Base-by-base conservation (phyloP, 2,113 vertebrate species). In the Tetraodon nigroviridis region DNA sequence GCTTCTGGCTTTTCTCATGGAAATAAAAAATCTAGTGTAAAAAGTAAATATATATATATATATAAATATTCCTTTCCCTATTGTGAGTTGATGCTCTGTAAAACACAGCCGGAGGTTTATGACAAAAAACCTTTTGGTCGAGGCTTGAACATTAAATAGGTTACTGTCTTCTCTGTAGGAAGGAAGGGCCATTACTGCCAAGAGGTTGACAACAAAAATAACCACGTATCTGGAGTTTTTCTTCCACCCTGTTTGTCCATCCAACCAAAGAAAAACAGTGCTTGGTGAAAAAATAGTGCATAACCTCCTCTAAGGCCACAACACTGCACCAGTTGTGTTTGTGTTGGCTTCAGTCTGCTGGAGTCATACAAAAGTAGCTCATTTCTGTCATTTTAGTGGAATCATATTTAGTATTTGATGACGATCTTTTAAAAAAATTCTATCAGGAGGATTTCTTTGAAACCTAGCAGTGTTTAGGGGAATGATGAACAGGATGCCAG, bases 261-360 rank as follows among this genome's bases (percentile, higher is more conserved):
- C 61, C 53, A 76, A 73, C 80, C 65, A 83, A 84, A 84, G 46
- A 41, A 85, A 87, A 88, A 88, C 86, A 85, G 55, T 48, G 1
- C 55, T 20, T 40, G 51, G 70, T 54, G 78, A 75, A 58, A 37
- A 84, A 89, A 89, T 88, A 82, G 76, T 15, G 4, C 41, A 47
- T 80, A 60, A 69, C 70, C 62, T 71, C 63, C 71, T 69, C 52
- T 72, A 18, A 48, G 52, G 48, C 56, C 51, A 64, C 51, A 58
- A 71, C 65, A 65, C 50, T 52, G 19, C 55, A 58, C 54, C 46
- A 45, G 13, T 32, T 68, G 44, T 79, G 76, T 78, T 86, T 80
- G 53, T 60, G 44, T 61, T 83, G 77, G 81, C 60, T 18, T 49
- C 55, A 11, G 49, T 63, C 57, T 58, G 42, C 51, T n/a, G 12